A percentile compares a stretch with the other conserved stretches of the same genome.
phyloP scores from a whole-genome alignment of 2,797 vertebrate genomes.

The Microcaecilia unicolor region DNA sequence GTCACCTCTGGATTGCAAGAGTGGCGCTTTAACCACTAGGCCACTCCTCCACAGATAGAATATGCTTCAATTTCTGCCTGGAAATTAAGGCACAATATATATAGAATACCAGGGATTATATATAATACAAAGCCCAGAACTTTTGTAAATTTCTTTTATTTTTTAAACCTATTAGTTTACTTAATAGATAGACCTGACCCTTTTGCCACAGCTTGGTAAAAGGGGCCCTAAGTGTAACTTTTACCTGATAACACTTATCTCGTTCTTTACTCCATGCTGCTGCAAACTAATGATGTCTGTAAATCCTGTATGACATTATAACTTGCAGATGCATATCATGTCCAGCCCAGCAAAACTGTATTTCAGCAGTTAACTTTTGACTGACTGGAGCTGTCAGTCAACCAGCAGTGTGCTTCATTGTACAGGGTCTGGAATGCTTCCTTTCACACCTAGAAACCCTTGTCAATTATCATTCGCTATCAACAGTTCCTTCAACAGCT shows the following conservation, averaged over 20 bases:
- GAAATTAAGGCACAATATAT: too few relatives aligned
- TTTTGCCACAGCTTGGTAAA: too few relatives aligned
- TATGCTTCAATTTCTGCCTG: too few relatives aligned
- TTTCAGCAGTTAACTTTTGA: constrained; percentile 28
- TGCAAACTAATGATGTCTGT: constrained; percentile 42
- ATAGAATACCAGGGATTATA: too few relatives aligned
- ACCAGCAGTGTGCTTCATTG: constrained; percentile 1
- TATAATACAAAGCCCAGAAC: too few relatives aligned
- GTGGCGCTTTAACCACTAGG: too few relatives aligned
- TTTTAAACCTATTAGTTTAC: too few relatives aligned
- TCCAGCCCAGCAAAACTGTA: constrained; percentile 30
- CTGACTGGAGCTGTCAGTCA: constrained; percentile 37
- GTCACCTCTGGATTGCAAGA: too few relatives aligned
- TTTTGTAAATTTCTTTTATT: too few relatives aligned
- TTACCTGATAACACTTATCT: constrained; percentile 45
- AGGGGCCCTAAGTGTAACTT: constrained; percentile 24
- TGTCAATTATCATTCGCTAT: constrained; percentile 27
- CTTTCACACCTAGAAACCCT: constrained; percentile 30
- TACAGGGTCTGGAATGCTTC: constrained; percentile 16
- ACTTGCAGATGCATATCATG: constrained; percentile 29
- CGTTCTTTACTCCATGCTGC: constrained; percentile 30
- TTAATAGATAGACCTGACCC: constrained; percentile 19
- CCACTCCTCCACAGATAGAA: too few relatives aligned
- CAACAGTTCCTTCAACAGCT: constrained; percentile 18
- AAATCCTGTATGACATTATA: constrained; percentile 21